These are phyloP conservation scores for Dysidea cf. avara DNA, from an alignment of 37 sponge, comb jelly and placozoan genomes.

Conservation along the genomic window DNA sequence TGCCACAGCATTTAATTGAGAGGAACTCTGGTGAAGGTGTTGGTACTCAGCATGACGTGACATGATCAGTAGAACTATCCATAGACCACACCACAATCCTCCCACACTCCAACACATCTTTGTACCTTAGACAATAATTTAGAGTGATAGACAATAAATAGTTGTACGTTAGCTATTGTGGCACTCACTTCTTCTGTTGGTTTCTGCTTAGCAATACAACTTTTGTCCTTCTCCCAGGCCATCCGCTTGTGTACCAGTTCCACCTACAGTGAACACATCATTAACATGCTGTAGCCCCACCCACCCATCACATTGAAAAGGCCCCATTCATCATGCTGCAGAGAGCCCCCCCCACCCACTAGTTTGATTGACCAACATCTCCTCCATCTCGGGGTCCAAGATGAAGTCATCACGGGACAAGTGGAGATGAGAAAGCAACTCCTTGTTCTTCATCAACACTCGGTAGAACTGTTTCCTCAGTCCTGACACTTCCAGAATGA, in stretches of 20 bases:
- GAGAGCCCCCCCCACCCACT: no score
- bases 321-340: no score
- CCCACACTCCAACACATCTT: conserved; percentile 79
- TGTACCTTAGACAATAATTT: conserved; percentile 76
- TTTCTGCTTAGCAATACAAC: conserved; percentile 52
- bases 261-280: conserved; percentile 50
- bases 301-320: no score
- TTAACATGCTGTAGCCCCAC: no score
- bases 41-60: no score
- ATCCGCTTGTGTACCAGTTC: conserved; percentile 68
- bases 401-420: conserved; percentile 71
- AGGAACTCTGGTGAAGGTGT: no score
- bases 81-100: conserved; percentile 74
- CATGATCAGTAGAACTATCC: no score
- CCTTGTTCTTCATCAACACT: conserved; percentile 35
- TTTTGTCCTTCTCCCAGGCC: conserved; percentile 95
- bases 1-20: no score
- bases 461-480: conserved; percentile 66
- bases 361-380: no score
- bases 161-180: no score
- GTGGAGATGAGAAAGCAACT: conserved; percentile 69
- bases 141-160: no score
- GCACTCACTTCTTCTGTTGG: no score
- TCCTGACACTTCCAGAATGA: conserved; percentile 29
- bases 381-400: conserved; percentile 88